Conservation (phyloP, 2,113 vertebrate genomes). For the Narcine bancroftii region DNA sequence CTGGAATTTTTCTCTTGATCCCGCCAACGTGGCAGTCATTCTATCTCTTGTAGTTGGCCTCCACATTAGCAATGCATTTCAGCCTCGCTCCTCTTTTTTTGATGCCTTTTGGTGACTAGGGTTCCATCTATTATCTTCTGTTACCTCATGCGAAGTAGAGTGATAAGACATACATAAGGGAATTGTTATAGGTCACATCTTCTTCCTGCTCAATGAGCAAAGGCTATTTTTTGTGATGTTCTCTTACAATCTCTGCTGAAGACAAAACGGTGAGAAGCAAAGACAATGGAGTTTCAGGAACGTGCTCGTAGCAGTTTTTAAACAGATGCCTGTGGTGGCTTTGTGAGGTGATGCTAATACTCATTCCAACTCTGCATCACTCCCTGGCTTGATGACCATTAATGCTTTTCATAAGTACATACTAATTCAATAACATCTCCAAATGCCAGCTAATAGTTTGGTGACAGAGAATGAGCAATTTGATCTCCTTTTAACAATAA, state of each 20-base stretch:
- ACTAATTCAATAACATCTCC: neutral
- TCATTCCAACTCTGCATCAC: neutral
- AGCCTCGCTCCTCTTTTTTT: neutral
- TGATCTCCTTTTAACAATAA: neutral
- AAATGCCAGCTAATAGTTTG: neutral
- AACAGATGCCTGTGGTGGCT: neutral
- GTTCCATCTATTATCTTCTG: neutral
- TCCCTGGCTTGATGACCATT: neutral
- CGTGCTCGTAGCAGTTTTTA: neutral
- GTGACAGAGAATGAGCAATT: neutral
- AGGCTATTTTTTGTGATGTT: neutral
- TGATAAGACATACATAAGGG: neutral
- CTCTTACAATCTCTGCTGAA: neutral
- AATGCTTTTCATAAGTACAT: neutral
- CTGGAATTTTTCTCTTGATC: neutral
- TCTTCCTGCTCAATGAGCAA: neutral
- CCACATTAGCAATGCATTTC: neutral
- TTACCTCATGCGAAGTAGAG: neutral
- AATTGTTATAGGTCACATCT: neutral
- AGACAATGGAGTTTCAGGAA: neutral
- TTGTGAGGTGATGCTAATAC: neutral
- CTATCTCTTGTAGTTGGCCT: neutral
- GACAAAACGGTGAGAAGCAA: neutral
- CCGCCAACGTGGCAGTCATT: neutral
- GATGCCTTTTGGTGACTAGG: neutral